Evolutionary conservation across 2,797 vertebrate species (phyloP).

Genomic region (Lutjanus argentimaculatus): DNA sequence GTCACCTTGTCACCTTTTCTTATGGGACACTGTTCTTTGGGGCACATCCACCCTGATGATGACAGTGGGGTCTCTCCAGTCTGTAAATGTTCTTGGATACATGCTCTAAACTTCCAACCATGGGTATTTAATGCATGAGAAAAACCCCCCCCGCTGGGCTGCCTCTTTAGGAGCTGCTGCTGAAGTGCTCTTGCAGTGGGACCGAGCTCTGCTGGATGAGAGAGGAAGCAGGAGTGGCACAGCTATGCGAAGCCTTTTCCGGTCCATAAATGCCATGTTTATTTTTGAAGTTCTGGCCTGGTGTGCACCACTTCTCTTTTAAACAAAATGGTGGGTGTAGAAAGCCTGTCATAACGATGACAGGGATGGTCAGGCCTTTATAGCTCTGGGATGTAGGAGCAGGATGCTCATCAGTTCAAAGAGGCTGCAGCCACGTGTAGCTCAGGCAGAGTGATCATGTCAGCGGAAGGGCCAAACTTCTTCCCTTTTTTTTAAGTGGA

Average conservation of each 20-base stretch:
- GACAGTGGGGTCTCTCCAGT: not conserved
- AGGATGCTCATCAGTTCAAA: constrained; percentile 70
- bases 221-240: constrained; percentile 75
- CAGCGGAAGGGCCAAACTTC: constrained; percentile 54
- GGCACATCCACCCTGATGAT: not conserved
- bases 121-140: constrained; percentile 39
- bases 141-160: constrained; percentile 23
- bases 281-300: constrained; percentile 80
- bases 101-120: constrained; percentile 6
- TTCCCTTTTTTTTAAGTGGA: constrained; percentile 36
- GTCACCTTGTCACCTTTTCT: not conserved
- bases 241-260: constrained; percentile 72
- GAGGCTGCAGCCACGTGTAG: constrained; percentile 57
- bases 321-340: constrained; percentile 74
- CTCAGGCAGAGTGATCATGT: constrained; percentile 59
- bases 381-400: constrained; percentile 54
- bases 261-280: constrained; percentile 80
- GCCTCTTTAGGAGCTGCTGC: constrained; percentile 66
- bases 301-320: constrained; percentile 71
- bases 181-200: constrained; percentile 49
- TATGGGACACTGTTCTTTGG: not conserved
- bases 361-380: constrained; percentile 66
- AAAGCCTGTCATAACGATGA: constrained; percentile 66
- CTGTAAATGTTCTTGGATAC: not conserved
- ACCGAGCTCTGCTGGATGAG: constrained; percentile 49